Evolutionary conservation across 2,797 vertebrate species (phyloP).

Genomic region (Lepilemur ruficaudatus): DNA sequence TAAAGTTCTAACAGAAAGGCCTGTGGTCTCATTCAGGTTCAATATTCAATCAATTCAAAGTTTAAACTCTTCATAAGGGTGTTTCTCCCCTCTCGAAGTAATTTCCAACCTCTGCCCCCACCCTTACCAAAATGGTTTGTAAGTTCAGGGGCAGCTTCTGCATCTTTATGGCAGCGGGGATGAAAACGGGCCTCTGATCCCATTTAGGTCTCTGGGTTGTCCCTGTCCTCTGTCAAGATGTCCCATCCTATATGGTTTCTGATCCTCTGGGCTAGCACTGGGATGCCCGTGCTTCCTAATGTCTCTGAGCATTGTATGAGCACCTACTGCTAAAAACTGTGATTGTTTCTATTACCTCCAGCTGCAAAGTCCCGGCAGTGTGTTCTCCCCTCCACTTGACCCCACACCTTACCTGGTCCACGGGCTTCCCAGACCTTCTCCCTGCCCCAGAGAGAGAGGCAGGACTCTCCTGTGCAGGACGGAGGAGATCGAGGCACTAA

Average conservation of each 20-base stretch:
- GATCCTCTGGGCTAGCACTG: too few species aligned
- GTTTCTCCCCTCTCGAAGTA: background rate
- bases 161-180: background rate
- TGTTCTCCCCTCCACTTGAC: background rate
- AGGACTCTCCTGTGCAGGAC: background rate
- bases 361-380: background rate
- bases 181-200: background rate
- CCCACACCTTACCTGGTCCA: background rate
- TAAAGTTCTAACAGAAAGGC: background rate
- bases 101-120: background rate
- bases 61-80: background rate
- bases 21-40: background rate
- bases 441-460: background rate
- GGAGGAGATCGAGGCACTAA: accelerated
- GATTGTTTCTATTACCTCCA: background rate
- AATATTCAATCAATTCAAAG: background rate
- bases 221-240: background rate
- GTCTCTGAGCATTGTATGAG: background rate
- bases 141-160: background rate
- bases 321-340: background rate
- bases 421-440: background rate
- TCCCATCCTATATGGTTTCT: background rate
- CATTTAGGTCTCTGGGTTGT: background rate
- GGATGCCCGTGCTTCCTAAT: background rate
- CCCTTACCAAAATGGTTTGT: background rate